Base-by-base conservation (phyloP, 2,888 invertebrate genomes). In the Dasypolia templi region DNA sequence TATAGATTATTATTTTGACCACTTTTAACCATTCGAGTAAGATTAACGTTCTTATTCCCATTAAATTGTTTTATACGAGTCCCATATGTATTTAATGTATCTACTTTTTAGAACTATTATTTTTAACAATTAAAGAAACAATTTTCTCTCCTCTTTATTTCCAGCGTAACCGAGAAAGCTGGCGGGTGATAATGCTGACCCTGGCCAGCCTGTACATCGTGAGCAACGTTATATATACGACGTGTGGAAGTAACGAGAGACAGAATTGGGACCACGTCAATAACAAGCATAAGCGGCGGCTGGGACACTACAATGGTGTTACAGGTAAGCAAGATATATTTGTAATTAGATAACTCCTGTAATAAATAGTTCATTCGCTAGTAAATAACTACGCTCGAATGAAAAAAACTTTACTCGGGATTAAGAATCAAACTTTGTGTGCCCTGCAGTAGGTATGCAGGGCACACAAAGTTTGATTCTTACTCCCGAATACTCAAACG, bases 251-350 rank as follows among this genome's bases (percentile, higher is more conserved):
- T 74, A 97, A 97, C 17, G 96, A 97, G 67, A 94, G 97, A 0
- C 98, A 98, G 89, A 91, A 95, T 14, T 98, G 98, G 98, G 98
- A 98, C 87, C 95, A 97, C 3, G 76, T 97, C 19, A 75, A 32
- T 11, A 58, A 58, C 44, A 84, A 76, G 12, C 59, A 42, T 4
- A 83, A 85, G 26, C 84, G 81, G 6, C 71, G 79, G 35, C 77
- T 86, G 64, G 89, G 89, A 35, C 92, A 91, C 72, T 90, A 91
- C 32, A 92, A 92, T 69, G 84, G 86, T 4, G 77, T 87, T 29
- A 81, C 87, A 56, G 88, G 92, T 92, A 73, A 76, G 19, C 26
- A 56, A 9, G 9, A 39, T 9, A 17, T 55, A 9, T 26, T 7
- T 7, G 3, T 29, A 55, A 29, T 26, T 29, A 46, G n/a, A 19